phyloP scores from a whole-genome alignment of 2,797 vertebrate genomes.

The Masticophis lateralis region DNA sequence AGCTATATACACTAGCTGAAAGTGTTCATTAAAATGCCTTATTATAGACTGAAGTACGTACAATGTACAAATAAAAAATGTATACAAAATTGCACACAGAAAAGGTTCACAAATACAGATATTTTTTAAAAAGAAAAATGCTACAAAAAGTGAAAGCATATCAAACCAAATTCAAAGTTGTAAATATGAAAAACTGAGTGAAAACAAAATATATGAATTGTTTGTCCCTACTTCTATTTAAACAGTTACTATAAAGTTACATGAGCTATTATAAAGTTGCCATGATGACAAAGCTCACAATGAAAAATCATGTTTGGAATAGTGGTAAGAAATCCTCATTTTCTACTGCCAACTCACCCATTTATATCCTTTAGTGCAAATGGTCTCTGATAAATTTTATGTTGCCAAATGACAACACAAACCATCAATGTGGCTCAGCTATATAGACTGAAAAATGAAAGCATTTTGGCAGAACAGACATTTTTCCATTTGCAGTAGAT shows the following conservation, averaged over 20 bases:
- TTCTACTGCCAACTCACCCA: neutral
- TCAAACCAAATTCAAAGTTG: neutral
- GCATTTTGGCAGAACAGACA: conserved; percentile 18
- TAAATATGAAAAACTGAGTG: neutral
- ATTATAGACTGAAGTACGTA: neutral
- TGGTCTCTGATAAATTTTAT: conserved; percentile 7
- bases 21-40: neutral
- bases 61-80: neutral
- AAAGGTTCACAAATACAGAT: neutral
- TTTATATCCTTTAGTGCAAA: conserved; percentile 19
- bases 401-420: conserved; percentile 8
- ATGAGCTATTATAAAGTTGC: neutral
- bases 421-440: neutral
- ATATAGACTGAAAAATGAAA: conserved; percentile 20
- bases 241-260: neutral
- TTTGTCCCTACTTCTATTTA: neutral
- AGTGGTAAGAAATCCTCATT: neutral
- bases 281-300: neutral
- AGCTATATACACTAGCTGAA: neutral
- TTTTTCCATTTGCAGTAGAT: conserved; percentile 38
- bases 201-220: neutral
- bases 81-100: neutral
- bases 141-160: neutral
- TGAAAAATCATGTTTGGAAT: conserved; percentile 4
- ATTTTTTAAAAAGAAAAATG: neutral